Evolutionary conservation across 1,140 invertebrate genomes (phyloP).

Genomic region (Drosophila novamexicana): DNA sequence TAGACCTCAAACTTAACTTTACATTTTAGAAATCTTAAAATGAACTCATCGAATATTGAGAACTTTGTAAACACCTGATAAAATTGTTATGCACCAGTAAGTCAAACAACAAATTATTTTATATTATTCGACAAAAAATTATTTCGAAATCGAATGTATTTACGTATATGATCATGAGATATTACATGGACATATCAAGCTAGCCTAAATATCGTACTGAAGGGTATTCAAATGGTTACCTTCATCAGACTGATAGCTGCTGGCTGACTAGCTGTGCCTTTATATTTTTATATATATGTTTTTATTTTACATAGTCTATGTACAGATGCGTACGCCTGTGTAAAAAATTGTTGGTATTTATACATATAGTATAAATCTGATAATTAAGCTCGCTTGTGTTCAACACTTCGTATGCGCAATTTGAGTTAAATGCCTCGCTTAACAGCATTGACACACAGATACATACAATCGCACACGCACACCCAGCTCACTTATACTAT

Average conservation of each 20-base stretch:
- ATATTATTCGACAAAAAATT: no score
- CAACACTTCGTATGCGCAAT: conserved; percentile 58
- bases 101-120: no score
- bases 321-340: background rate
- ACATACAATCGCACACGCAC: background rate
- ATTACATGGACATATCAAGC: no score
- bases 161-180: no score
- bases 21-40: no score
- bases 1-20: no score
- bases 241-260: background rate
- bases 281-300: conserved; percentile 4
- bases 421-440: conserved; percentile 55
- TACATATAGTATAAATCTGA: conserved; percentile 14
- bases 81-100: no score
- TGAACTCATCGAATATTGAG: no score
- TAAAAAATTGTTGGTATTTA: conserved; percentile 2
- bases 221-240: conserved; percentile 19
- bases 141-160: no score
- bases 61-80: no score
- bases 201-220: background rate
- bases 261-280: conserved; percentile 3
- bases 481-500: background rate
- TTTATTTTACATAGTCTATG: background rate
- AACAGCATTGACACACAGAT: conserved; percentile 39
- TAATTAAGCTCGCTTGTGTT: conserved; percentile 56